A percentile compares a stretch with the other conserved stretches of the same genome.
Evolutionary conservation across 2,888 invertebrate species (phyloP).

Genomic region (Drosophila setosimentum): DNA sequence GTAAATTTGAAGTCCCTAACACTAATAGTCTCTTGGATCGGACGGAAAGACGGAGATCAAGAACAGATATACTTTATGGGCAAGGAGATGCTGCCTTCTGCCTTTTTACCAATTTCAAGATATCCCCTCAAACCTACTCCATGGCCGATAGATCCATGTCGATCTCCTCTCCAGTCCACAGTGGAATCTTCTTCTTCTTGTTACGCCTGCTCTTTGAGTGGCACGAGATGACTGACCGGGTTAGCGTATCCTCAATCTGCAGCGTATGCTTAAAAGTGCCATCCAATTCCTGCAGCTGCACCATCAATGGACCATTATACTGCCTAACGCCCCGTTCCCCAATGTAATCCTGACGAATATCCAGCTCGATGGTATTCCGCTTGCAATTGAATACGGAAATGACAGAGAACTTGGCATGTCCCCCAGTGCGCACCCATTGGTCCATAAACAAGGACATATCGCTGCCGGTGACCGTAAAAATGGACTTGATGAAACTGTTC

Average conservation of each 20-base stretch:
- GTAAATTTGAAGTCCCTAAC: too few species aligned
- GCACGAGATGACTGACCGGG: conserved; percentile 98
- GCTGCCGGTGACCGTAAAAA: conserved; percentile 99
- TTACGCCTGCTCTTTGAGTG: conserved; percentile 99
- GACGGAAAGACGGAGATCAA: too few species aligned
- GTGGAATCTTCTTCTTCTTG: conserved; percentile 99
- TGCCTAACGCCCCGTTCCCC: conserved; percentile 94
- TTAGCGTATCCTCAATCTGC: conserved; percentile 96
- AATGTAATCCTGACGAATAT: conserved; percentile 96
- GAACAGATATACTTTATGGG: neutral
- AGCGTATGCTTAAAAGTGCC: conserved; percentile 98
- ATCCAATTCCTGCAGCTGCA: conserved; percentile 98
- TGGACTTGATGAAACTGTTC: conserved; percentile 95
- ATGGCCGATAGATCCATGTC: conserved; percentile 99
- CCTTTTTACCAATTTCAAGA: too few species aligned
- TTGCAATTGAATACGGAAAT: conserved; percentile 98
- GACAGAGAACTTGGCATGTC: conserved; percentile 96
- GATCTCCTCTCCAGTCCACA: conserved; percentile 99
- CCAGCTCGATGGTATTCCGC: conserved; percentile 98
- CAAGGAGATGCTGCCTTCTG: too few species aligned
- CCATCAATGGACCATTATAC: conserved; percentile 97
- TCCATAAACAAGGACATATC: conserved; percentile 99
- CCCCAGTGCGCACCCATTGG: conserved; percentile 98
- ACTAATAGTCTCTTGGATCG: too few species aligned
- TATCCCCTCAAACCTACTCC: conserved; percentile 89